phyloP scores from a whole-genome alignment of 2,888 invertebrate genomes.

The Pseudococcus viburni region DNA sequence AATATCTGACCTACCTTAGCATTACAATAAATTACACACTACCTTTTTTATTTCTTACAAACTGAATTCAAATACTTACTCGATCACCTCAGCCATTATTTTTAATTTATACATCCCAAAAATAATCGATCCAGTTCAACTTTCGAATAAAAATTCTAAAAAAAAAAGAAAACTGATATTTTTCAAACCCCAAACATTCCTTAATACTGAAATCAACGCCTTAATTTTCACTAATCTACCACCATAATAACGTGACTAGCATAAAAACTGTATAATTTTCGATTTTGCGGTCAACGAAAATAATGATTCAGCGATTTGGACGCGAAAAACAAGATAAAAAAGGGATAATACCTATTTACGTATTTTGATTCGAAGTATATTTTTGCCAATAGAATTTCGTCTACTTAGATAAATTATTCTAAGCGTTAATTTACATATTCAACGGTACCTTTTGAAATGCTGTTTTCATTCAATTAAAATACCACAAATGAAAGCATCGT shows the following conservation, averaged over 20 bases:
- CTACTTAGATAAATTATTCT: neutral
- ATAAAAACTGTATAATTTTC: neutral
- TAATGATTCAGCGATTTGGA: neutral
- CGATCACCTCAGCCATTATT: too few species aligned
- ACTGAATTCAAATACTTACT: too few species aligned
- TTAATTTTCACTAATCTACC: neutral
- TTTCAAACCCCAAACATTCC: neutral
- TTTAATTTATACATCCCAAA: too few species aligned
- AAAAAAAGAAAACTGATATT: too few species aligned
- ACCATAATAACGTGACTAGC: neutral
- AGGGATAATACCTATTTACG: neutral
- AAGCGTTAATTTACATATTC: neutral
- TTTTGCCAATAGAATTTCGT: neutral
- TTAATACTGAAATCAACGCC: neutral
- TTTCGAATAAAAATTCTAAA: neutral
- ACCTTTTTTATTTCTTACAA: neutral
- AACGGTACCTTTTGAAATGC: neutral
- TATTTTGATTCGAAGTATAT: neutral
- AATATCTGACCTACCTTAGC: neutral
- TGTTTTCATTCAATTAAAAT: neutral
- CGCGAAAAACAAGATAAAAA: neutral
- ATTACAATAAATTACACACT: constrained; percentile 1
- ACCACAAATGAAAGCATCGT: neutral
- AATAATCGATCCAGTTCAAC: too few species aligned
- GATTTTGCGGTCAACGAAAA: neutral